phyloP scores from a whole-genome alignment of 1,140 invertebrate species.

The Meteorus sp. region DNA sequence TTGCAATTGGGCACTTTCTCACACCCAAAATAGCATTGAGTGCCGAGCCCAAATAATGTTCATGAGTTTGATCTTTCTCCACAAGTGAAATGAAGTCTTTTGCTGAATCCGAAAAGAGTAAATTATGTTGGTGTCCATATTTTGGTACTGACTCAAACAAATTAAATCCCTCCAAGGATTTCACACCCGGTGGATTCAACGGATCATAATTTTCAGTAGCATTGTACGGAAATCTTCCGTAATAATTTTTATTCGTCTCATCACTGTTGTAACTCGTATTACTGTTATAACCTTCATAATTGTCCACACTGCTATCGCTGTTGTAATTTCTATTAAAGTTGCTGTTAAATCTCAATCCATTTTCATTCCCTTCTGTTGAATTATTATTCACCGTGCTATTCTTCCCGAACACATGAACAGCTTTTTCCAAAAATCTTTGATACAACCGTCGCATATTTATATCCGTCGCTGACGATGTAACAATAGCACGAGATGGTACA shows the following conservation, averaged over 20 bases:
- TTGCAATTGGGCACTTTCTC: slow-evolving; percentile 76
- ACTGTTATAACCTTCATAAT: slow-evolving; percentile 33
- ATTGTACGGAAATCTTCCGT: slow-evolving; percentile 1
- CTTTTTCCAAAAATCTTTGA: slow-evolving; percentile 63
- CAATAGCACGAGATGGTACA: slow-evolving; percentile 84
- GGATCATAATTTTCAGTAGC: neutral
- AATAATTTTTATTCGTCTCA: neutral
- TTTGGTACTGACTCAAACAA: slow-evolving; percentile 71
- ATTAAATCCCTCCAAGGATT: slow-evolving; percentile 64
- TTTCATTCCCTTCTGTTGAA: slow-evolving; percentile 23
- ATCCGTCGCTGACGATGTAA: slow-evolving; percentile 78
- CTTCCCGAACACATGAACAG: slow-evolving; percentile 56
- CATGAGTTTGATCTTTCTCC: slow-evolving; percentile 66
- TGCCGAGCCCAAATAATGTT: slow-evolving; percentile 64
- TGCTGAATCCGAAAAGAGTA: slow-evolving; percentile 74
- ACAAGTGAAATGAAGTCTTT: slow-evolving; percentile 64
- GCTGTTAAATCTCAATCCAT: slow-evolving; percentile 31
- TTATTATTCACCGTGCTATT: slow-evolving; percentile 20
- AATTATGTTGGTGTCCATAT: slow-evolving; percentile 68
- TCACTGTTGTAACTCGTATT: slow-evolving; percentile 15
- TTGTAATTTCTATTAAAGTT: slow-evolving; percentile 34
- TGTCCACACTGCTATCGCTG: slow-evolving; percentile 33
- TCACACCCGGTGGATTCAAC: slow-evolving; percentile 27
- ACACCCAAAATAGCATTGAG: slow-evolving; percentile 73
- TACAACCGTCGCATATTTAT: slow-evolving; percentile 61